Conservation (phyloP, 1,140 invertebrate species). For the Ips typographus region DNA sequence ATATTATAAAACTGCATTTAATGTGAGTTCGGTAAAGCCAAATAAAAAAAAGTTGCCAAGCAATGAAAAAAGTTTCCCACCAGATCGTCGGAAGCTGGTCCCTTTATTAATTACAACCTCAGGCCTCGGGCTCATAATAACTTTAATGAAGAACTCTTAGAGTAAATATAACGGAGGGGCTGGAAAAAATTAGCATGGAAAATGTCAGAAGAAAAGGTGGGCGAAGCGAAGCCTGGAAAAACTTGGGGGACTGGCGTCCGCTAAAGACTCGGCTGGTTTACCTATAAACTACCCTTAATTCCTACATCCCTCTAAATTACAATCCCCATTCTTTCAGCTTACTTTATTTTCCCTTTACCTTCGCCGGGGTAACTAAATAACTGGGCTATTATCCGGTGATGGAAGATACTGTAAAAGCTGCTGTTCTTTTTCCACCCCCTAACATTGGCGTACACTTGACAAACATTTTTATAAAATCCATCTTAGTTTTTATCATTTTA, state of each 20-base stretch:
- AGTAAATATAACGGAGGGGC: constrained; percentile 35
- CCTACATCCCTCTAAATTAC: constrained; percentile 55
- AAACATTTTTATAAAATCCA: background rate
- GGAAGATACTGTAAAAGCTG: constrained; percentile 41
- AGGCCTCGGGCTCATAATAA: constrained; percentile 36
- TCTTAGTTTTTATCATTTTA: too few species aligned
- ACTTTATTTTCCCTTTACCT: constrained; percentile 52
- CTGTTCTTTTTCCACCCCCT: constrained; percentile 30
- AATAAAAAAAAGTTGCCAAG: too few species aligned
- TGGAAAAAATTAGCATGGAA: constrained; percentile 45
- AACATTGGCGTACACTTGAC: constrained; percentile 21
- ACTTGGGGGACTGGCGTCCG: constrained; percentile 42
- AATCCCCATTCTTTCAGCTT: constrained; percentile 54
- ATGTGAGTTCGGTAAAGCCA: too few species aligned
- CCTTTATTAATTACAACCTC: constrained; percentile 41
- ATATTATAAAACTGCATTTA: too few species aligned
- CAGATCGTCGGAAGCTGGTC: background rate
- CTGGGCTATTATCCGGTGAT: constrained; percentile 52
- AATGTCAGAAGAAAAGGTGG: constrained; percentile 32
- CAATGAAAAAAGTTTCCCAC: too few species aligned
- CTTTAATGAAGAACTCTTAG: constrained; percentile 41
- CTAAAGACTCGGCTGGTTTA: constrained; percentile 53
- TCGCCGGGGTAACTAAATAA: constrained; percentile 53
- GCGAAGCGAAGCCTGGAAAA: constrained; percentile 26
- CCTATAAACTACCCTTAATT: constrained; percentile 56